Base-by-base conservation (phyloP, 2,113 vertebrate species). In the Nanorana parkeri region DNA sequence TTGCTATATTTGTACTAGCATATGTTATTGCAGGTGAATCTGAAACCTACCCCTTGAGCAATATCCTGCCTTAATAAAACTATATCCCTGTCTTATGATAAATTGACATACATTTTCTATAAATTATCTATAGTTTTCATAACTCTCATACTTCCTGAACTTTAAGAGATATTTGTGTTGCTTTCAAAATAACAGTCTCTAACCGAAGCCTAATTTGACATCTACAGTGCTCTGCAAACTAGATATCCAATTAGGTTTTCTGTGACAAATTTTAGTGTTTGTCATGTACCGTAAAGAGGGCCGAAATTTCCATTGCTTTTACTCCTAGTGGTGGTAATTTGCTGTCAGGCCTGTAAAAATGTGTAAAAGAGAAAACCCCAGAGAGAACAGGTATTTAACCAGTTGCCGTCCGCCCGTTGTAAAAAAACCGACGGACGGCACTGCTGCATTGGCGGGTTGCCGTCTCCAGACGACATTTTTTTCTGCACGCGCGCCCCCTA, bases 231-330 rank as follows among this genome's bases (percentile, higher is more conserved):
- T 32, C 51, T 78, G 20, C 29, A 67, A 56, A 29, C 51, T 20
- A 66, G 51, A 55, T 78, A 54, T 13, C 28, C 58, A 23, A 47
- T 32, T 32, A 67, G 20, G 20, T 10, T 78, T 17, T 32, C 26
- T 23, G 29, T 56, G 51, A 36, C 63, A 78, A 78, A 78, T 78
- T 67, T 55, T 29, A 56, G 64, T 21, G 23, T 78, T 78, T 78
- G 77, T 68, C 64, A 68, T 67, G 32, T 56, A 56, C 47, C 36
- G 16, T 66, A 78, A 67, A 78, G 51, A 29, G 68, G 77, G 64
- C 68, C 51, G 68, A 56, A 78, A 78, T 54, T 28, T n/a, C 20
- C 68, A 67, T 56, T n/a, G 26, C 51, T 36, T 66, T 67, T 78
- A 56, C 68, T 78, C 64, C 51, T 68, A 32, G 24, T 68, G 19